Evolutionary conservation across 2,888 invertebrate genomes (phyloP).

Genomic region (Ophion slaviceki): DNA sequence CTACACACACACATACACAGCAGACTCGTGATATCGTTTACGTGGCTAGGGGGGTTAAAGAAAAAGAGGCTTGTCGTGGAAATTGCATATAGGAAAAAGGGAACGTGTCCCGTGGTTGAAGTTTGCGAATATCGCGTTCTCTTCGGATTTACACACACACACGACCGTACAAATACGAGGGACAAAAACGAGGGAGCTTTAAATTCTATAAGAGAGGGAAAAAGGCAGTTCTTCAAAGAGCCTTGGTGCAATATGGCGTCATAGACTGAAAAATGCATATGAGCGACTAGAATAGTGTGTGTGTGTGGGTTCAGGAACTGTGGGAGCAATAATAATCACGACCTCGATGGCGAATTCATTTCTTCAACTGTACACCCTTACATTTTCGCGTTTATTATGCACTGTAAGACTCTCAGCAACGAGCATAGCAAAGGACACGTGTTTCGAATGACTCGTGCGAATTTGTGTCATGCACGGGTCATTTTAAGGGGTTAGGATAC

Average conservation of each 20-base stretch:
- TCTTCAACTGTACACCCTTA: slow-evolving; percentile 1
- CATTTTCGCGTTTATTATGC: not conserved
- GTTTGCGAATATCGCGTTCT: slow-evolving; percentile 18
- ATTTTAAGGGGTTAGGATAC: too few species aligned
- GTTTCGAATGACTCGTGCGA: not conserved
- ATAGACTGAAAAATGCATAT: slow-evolving; percentile 30
- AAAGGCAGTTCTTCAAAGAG: slow-evolving; percentile 9
- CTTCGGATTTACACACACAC: not conserved
- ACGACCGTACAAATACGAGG: not conserved
- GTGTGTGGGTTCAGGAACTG: not conserved
- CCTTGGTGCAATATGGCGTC: slow-evolving; percentile 23
- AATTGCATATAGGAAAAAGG: slow-evolving; percentile 54
- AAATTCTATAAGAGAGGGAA: not conserved
- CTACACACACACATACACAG: not conserved
- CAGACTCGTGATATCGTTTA: slow-evolving; percentile 22
- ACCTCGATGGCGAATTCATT: slow-evolving; percentile 62
- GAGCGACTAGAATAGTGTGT: not conserved
- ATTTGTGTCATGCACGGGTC: not conserved
- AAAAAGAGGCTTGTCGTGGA: slow-evolving; percentile 13
- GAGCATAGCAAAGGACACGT: not conserved
- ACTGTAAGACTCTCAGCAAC: slow-evolving; percentile 10
- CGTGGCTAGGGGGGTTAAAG: slow-evolving; percentile 16
- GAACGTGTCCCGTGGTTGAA: slow-evolving; percentile 34
- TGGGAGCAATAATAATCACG: slow-evolving; percentile 45
- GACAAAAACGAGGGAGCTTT: slow-evolving; percentile 2